These are phyloP conservation scores for Hydrotaea cyrtoneurina DNA, from an alignment of 2,888 invertebrate species.

Conservation along the genomic window DNA sequence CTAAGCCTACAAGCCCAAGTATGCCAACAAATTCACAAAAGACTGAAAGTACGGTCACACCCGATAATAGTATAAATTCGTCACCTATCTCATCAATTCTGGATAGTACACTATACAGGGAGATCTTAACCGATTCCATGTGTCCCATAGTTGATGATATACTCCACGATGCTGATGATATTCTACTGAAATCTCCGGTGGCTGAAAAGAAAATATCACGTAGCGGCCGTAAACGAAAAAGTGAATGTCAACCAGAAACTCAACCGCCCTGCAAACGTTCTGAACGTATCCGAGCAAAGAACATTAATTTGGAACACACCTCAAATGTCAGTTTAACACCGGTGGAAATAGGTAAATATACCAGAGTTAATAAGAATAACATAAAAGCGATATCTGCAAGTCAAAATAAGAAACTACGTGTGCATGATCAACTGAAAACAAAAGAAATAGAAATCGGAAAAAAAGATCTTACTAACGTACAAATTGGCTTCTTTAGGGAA, in stretches of 20 bases:
- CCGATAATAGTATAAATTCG: constrained; percentile 23
- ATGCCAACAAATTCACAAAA: neutral
- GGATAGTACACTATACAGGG: constrained; percentile 44
- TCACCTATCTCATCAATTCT: constrained; percentile 38
- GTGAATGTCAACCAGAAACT: constrained; percentile 24
- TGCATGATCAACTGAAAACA: neutral
- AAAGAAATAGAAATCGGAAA: constrained; percentile 1
- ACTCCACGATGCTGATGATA: neutral
- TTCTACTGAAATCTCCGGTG: neutral
- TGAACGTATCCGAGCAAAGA: constrained; percentile 63
- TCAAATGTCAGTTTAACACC: constrained; percentile 42
- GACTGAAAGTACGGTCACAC: constrained; percentile 15
- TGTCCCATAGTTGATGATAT: constrained; percentile 41
- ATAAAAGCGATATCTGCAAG: neutral
- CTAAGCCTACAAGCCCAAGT: neutral
- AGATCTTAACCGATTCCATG: constrained; percentile 51
- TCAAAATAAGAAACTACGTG: neutral
- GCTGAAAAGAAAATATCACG: neutral
- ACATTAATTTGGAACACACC: constrained; percentile 46
- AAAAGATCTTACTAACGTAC: neutral
- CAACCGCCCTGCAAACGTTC: constrained; percentile 65
- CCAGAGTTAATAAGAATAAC: constrained; percentile 20
- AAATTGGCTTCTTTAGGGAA: constrained; percentile 63
- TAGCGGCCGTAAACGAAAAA: constrained; percentile 66
- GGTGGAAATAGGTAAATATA: constrained; percentile 56